Base-by-base conservation (phyloP, 1,140 invertebrate genomes). In the Drosophila tani region DNA sequence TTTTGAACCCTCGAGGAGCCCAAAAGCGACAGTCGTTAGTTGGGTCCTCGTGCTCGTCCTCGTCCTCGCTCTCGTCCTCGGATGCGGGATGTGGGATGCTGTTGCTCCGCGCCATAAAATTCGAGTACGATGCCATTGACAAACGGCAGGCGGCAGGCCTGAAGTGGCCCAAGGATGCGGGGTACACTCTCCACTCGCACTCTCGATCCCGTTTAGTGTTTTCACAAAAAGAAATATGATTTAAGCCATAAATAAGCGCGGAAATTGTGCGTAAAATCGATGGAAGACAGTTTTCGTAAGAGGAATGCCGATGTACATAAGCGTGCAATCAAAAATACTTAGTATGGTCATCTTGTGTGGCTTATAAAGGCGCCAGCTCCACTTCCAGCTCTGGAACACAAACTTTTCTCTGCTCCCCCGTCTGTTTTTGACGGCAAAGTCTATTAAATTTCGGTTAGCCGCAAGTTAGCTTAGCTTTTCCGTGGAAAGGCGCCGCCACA, bases 201-300 rank as follows among this genome's bases (percentile, higher is more conserved):
- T 32, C n/a, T 14, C 27, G 15, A 5, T 11, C 21, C 27, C 15
- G 24, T 32, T 40, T 45, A 47, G 15, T 21, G 7, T 8, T 19
- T 38, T 47, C 2, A 41, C 9, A 14, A 55, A 24, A 50, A 41
- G 47, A 77, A 68, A 55, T 77, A 77, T 77, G 75, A 77, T 77
- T 77, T 78, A 24, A 50, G 50, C 74, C 64, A 77, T 78, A 77
- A 77, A 77, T 62, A 77, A 77, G 45, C 56, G 56, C 64, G 74
- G 74, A 77, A 77, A 77, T 77, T 69, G 75, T 69, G 75, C 74
- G 75, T 59, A 41, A 76, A 81, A 27, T 41, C 58, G 63, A 50
- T 69, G 51, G 57, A n/a, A 21, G 14, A 24, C 45, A 49, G 57
- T 75, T 75, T 38, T 19, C 41, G 29, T 57, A 27, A 60, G 78